Evolutionary conservation across 2,797 vertebrate genomes (phyloP), one percentile per base, ranked within the genome.

Genomic region (Chelidonichthys spinosus): DNA sequence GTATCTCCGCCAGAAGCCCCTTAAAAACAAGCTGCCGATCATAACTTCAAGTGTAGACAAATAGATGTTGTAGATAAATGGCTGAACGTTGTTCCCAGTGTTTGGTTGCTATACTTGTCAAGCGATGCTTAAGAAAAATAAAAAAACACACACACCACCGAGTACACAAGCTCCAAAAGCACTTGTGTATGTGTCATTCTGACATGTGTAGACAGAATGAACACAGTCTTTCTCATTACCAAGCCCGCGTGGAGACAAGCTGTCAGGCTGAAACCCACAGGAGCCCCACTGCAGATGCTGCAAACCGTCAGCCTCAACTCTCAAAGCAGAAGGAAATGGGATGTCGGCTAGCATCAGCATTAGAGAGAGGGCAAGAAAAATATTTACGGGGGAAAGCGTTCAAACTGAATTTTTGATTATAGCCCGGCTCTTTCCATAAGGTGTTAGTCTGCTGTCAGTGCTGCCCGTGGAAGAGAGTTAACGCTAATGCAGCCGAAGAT

Each of bases 141-240:
- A 25, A 25, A 25, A 25, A 25, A 25, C n/a, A n/a, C n/a, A 25
- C 25, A 25, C 25, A 25, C 76, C 78, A 62, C 74, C 70, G 74
- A 15, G 76, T 77, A 73, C 86, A 85, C 72, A 81, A 59, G 63
- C 81, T 74, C 75, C 63, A 43, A 74, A 89, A 63, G 87, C 84
- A 85, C 87, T 79, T 33, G 69, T 74, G 80, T 75, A 18, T 73
- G 67, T 89, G 87, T 82, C 81, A 81, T 85, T 78, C 74, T 86
- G 91, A 91, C 87, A 87, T 76, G 42, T 81, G 83, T 84, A 87
- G 89, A 89, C 87, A 91, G 88, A 87, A 87, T 76, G 78, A 91
- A 90, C 87, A 85, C 85, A 83, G 80, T 79, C 81, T 79, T 75
- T 91, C 90, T 93, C 92, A 93, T 94, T 94, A 94, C 87, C 77